These are phyloP conservation scores for Papilio demoleus DNA, from an alignment of 2,888 invertebrate species.

Conservation along the genomic window DNA sequence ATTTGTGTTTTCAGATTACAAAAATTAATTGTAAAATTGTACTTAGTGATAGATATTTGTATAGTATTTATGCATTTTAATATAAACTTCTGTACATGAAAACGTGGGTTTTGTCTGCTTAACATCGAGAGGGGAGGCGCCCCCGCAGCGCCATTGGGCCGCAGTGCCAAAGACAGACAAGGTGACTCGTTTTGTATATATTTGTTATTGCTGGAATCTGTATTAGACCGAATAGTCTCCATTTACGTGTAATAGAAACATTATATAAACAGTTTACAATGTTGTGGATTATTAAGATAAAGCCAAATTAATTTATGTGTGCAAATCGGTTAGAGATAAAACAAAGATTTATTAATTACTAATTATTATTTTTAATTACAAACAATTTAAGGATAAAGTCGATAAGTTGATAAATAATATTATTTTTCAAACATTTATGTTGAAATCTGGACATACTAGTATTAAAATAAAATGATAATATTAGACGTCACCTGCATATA, in stretches of 20 bases:
- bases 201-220: neutral
- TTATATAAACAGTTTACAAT: slow-evolving; percentile 5
- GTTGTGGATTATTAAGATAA: neutral
- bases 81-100: neutral
- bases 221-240: neutral
- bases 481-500: neutral
- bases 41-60: too few species aligned
- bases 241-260: neutral
- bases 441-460: neutral
- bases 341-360: neutral
- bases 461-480: neutral
- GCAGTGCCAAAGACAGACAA: slow-evolving; percentile 31
- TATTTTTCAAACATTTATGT: neutral
- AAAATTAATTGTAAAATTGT: too few species aligned
- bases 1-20: too few species aligned
- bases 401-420: slow-evolving; percentile 8
- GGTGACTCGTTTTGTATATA: slow-evolving; percentile 28
- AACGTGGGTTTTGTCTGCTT: neutral
- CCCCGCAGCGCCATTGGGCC: slow-evolving; percentile 12
- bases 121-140: slow-evolving; percentile 15
- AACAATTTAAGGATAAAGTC: neutral
- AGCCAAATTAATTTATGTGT: neutral
- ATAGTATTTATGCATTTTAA: too few species aligned
- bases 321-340: neutral
- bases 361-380: neutral